Base-by-base conservation (phyloP, 1,140 invertebrate genomes). In the Euwallacea similis region DNA sequence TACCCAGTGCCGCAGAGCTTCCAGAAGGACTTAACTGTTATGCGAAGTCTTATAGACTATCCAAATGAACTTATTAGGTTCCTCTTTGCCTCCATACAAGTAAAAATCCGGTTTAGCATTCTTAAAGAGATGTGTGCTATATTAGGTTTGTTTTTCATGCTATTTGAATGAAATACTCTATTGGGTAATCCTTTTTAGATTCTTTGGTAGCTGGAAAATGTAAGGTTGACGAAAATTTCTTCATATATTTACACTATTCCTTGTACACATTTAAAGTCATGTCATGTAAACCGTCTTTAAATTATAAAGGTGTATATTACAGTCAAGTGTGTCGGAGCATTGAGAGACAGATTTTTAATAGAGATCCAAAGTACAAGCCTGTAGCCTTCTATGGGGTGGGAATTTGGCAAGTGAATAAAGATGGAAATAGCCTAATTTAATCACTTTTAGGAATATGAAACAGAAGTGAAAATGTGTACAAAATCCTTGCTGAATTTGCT, bases 401-500 rank as follows among this genome's bases (percentile, higher is more conserved):
- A 4, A 33, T 33, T 33, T 33, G 21, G 21, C 21, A 33, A 33
- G 1, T 33, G 21, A 33, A 59, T 33, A 4, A 33, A 33, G 21
- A 33, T 33, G 21, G 21, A 33, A 33, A 33, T 33, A 33, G 21
- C 21, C 4, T 33, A 33, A 9, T 33, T n/a, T 2, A 4, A 54
- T 33, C 21, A 33, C 9, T 75, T 75, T 73, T 59, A 75, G 74
- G 71, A 75, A 65, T 75, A 64, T 69, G 74, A 75, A 54, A 11
- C 60, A 46, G 64, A 71, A 13, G 68, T 75, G 2, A 71, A 46
- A 55, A 11, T 55, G 13, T 73, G 74, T 59, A 75, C 74, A 44
- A 47, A 62, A n/a, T 55, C 68, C 6, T n/a, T 75, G n/a, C 46
- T 75, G 33, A 58, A 71, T 42, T 43, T 75, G 13, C 21, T 75